Evolutionary conservation across 2,113 vertebrate genomes (phyloP).

Genomic region (Pomatorhinus ruficollis): DNA sequence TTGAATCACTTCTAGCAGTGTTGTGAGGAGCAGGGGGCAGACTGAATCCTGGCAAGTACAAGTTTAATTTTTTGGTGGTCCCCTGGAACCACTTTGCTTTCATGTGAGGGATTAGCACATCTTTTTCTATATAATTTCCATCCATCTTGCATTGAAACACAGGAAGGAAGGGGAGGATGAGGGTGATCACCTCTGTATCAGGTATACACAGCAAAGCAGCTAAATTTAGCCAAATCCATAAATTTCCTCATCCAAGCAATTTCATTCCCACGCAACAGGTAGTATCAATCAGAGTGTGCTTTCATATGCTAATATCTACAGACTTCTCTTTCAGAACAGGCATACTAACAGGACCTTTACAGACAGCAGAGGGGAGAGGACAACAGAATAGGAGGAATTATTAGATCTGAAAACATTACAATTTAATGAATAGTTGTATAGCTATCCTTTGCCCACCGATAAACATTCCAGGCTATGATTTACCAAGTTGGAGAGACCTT

Average conservation of each 20-base stretch:
- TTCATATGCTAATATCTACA: constrained; percentile 21
- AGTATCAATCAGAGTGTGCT: constrained; percentile 45
- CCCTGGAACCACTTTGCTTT: not conserved
- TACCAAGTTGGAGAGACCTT: not conserved
- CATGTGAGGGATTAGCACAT: constrained; percentile 27
- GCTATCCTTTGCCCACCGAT: not conserved
- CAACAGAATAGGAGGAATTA: not conserved
- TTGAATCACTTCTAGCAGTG: not conserved
- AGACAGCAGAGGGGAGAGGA: not conserved
- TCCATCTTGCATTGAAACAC: not conserved
- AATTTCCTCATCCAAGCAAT: constrained; percentile 55
- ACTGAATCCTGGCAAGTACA: not conserved
- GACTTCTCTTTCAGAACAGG: not conserved
- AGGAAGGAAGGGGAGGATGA: not conserved
- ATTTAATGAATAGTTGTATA: constrained; percentile 21
- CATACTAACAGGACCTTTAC: not conserved
- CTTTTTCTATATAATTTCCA: constrained; percentile 40
- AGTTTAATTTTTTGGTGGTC: not conserved
- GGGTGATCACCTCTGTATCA: not conserved
- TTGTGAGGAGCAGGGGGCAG: not conserved
- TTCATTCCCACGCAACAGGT: constrained; percentile 28
- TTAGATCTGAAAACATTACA: constrained; percentile 5
- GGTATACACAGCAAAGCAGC: not conserved
- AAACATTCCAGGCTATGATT: not conserved
- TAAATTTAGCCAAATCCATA: constrained; percentile 53